These are phyloP conservation scores for Cryptoblepharus egeriae DNA, from an alignment of 2,797 vertebrate genomes.

Conservation along the genomic window DNA sequence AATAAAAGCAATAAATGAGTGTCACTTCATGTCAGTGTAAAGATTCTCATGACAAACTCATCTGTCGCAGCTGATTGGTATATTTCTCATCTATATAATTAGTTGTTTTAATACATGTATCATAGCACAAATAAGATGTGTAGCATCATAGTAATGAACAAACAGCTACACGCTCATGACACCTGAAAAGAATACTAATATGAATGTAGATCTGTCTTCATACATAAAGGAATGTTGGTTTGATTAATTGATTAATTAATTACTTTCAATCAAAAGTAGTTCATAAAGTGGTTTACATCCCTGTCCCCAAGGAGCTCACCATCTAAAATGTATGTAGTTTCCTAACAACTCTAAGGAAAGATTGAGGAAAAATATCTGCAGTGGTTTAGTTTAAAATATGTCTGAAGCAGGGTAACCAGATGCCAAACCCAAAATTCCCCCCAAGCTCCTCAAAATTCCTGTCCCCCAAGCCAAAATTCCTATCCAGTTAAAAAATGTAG, in stretches of 20 bases:
- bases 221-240: background rate
- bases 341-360: background rate
- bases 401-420: too few species aligned
- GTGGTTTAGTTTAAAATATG: background rate
- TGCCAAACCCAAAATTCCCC: too few species aligned
- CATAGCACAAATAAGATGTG: conserved; percentile 16
- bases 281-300: too few species aligned
- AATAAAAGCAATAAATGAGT: conserved; percentile 54
- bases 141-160: conserved; percentile 28
- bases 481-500: too few species aligned
- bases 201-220: background rate
- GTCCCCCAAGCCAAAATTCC: too few species aligned
- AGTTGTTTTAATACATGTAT: conserved; percentile 49
- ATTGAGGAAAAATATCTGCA: background rate
- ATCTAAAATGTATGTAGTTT: background rate
- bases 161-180: conserved; percentile 18
- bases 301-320: too few species aligned
- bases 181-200: conserved; percentile 41
- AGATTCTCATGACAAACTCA: conserved; percentile 34
- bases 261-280: too few species aligned
- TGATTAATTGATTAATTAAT: too few species aligned
- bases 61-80: conserved; percentile 30
- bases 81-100: conserved; percentile 34
- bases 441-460: too few species aligned
- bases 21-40: conserved; percentile 43